Evolutionary conservation across 2,888 invertebrate species (phyloP), one percentile per base, ranked within the genome.

Genomic region (Hyles lineata): DNA sequence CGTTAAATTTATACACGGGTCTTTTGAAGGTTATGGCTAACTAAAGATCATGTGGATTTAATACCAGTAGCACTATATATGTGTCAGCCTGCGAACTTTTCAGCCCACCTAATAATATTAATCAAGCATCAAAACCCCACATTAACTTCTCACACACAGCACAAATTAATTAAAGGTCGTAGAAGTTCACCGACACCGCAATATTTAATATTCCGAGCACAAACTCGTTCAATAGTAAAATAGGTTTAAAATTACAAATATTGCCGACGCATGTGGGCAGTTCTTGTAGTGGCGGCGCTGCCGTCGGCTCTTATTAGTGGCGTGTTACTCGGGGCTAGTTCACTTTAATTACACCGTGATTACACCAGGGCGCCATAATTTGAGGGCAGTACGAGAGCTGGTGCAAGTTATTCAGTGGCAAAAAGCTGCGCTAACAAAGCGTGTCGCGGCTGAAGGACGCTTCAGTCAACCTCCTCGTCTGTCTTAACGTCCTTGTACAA

Each of bases 361-460:
- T 76, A 77, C 67, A 78, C 75, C 21, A 73, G 71, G 61, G 73
- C 75, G 72, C 29, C 73, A 76, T 81, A 79, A 80, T 81, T 80
- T 79, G 72, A 77, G 76, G 76, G 81, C 73, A 67, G 50, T 50
- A 23, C 43, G 23, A 67, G 35, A 63, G 50, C 43, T 23, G 21
- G 74, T 69, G 76, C 73, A 77, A 78, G 80, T 83, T 83, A 83
- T 77, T 85, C 79, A 82, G 77, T 75, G 78, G 52, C 77, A 79
- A 78, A 82, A 78, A 77, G 83, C 80, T 77, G 78, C 81, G 77
- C 85, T 86, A 87, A 87, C 87, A 87, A 87, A 85, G 84, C 80
- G 80, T 78, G 78, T 80, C 83, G 83, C 80, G 72, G 25, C 43
- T 75, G 77, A 76, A 82, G 78, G 81, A 81, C 77, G 81, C 82